Base-by-base conservation (phyloP, 2,113 vertebrate species). In the Poicephalus gulielmi region DNA sequence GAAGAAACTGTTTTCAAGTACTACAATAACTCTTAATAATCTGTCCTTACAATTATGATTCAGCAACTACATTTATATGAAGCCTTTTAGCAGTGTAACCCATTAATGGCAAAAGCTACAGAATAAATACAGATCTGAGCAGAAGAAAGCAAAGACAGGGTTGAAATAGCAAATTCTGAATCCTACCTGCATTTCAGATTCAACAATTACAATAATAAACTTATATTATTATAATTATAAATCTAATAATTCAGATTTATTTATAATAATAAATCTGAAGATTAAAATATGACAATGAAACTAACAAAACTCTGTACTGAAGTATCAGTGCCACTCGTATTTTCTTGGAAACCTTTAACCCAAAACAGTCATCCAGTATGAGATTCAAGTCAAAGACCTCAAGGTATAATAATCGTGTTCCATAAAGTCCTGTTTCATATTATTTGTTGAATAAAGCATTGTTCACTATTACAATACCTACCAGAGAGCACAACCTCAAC, bases 401-500 rank as follows among this genome's bases (percentile, higher is more conserved):
- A 74, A 83, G 68, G 67, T 18, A 55, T 5, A 2, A 73, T 39
- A 43, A 76, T 8, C 43, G 23, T 8, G 43, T 33, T 37, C 37
- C 31, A 39, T 30, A 1, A 77, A 66, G 52, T 37, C 28, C 44
- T n/a, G 3, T 28, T 39, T 88, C 68, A 10, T 79, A 60, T 52
- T 28, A 57, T 19, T 10, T 62, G 46, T 27, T 28, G 23, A 88
- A 86, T 13, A 55, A 86, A 81, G 25, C 1, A 1, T 18, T 71
- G 30, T 43, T 87, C 47, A 20, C 18, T 83, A 17, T 53, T 60
- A 84, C 33, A 64, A 82, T 73, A 97, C 96, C 47, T 92, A 97
- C 99, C 99, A 88, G 99, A 99, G 44, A 99, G 98, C 78, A 99
- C 99, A 96, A 99, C 99, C 97, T 99, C 99, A 67, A 99, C 98